Evolutionary conservation across 2,888 invertebrate genomes (phyloP).

Genomic region (Acanthoscelides obtectus): DNA sequence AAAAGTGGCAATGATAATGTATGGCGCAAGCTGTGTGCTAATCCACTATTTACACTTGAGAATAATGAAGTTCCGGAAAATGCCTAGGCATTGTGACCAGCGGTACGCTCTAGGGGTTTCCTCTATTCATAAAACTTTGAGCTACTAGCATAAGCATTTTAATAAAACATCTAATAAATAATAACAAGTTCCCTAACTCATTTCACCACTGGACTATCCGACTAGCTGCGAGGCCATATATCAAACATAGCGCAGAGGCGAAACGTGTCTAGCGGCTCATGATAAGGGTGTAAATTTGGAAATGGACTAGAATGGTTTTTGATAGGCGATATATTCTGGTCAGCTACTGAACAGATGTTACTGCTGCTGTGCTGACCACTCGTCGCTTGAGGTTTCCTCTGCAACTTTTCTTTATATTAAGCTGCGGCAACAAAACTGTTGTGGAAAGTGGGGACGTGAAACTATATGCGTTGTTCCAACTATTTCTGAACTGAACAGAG

Average conservation of each 20-base stretch:
- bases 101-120: too few relatives aligned
- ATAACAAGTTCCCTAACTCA: background rate
- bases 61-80: too few relatives aligned
- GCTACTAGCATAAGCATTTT: background rate
- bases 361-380: conserved; percentile 20
- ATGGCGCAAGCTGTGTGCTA: too few relatives aligned
- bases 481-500: too few relatives aligned
- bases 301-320: conserved; percentile 42
- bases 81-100: too few relatives aligned
- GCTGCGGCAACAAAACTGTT: conserved; percentile 10
- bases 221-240: conserved; percentile 1
- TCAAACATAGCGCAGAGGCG: background rate
- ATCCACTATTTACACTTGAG: too few relatives aligned
- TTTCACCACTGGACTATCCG: background rate
- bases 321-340: conserved; percentile 43
- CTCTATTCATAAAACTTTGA: too few relatives aligned
- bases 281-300: conserved; percentile 38
- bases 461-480: too few relatives aligned
- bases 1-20: too few relatives aligned
- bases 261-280: conserved; percentile 17
- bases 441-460: too few relatives aligned
- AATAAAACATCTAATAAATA: background rate
- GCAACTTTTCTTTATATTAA: conserved; percentile 29
- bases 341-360: conserved; percentile 39
- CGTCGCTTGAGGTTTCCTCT: conserved; percentile 39